Base-by-base conservation (phyloP, 2,888 invertebrate genomes). In the Mongoloraphidia duomilia region DNA sequence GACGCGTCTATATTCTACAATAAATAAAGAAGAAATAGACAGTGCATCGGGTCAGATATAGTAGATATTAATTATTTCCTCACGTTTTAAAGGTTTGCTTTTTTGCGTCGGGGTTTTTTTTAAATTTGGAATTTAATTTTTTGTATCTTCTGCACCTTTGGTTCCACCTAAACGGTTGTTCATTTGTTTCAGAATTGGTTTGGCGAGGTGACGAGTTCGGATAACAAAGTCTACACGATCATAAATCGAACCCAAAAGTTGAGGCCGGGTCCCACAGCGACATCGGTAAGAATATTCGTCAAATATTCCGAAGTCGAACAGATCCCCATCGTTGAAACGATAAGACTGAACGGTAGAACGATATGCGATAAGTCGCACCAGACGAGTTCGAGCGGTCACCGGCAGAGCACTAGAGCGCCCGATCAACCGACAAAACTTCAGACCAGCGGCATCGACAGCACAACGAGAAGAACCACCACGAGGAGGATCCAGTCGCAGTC, bases 221-320 rank as follows among this genome's bases (percentile, higher is more conserved):
- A 77, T 60, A 76, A 76, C 59, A 66, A 66, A 13, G 70, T 72
- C 52, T 77, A 74, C 58, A 73, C 74, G 52, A 68, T 77, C 35
- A 72, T 74, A 53, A 75, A 75, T 56, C 68, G 71, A 0, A 70
- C 71, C 36, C 69, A 71, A 66, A 70, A 67, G 53, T 65, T 76
- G 34, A 66, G 66, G 38, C 72, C 75, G 0, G 74, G 73, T 0
- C 26, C 26, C 6, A 70, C 72, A 1, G 69, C 72, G 0, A 63
- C 68, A 2, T 61, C 69, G 0, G 70, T 74, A 10, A 61, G 72
- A 1, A 72, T 76, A 60, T 74, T 74, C 61, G 74, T 75, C 1
- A 72, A 73, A 46, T 75, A 72, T 61, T 70, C 70, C 53, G 63
- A 66, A 2, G 53, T 66, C 2, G 68, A 65, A 49, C 66, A 66